These are phyloP conservation scores for Pristis pectinata DNA, from an alignment of 2,797 vertebrate genomes.

Conservation along the genomic window DNA sequence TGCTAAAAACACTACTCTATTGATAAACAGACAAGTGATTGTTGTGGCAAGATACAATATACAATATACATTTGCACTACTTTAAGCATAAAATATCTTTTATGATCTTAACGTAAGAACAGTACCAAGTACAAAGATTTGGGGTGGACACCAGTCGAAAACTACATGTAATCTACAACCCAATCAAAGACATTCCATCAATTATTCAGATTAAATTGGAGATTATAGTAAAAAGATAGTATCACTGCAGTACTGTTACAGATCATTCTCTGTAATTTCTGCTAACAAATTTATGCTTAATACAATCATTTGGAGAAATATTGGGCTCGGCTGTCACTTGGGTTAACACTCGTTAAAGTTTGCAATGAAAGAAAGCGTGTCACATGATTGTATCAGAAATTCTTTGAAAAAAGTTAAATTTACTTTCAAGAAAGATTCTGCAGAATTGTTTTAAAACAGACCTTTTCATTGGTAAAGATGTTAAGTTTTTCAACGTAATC, in stretches of 20 bases:
- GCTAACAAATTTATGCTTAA: not conserved
- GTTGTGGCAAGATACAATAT: too few species aligned
- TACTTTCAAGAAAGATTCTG: not conserved
- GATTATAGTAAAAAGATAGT: not conserved
- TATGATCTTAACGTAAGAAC: not conserved
- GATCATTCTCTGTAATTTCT: not conserved
- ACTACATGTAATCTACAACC: not conserved
- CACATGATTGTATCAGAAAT: not conserved
- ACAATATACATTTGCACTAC: not conserved
- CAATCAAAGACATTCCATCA: not conserved
- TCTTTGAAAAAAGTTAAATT: not conserved
- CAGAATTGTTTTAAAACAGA: not conserved
- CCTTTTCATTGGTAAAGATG: not conserved
- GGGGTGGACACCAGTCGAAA: not conserved
- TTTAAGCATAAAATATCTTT: not conserved
- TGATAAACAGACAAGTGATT: not conserved
- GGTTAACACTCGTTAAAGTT: not conserved
- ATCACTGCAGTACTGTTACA: not conserved
- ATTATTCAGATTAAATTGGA: not conserved
- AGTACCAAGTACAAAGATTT: not conserved
- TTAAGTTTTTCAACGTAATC: constrained; percentile 14
- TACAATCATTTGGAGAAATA: not conserved
- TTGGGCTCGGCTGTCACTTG: not conserved
- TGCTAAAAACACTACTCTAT: not conserved
- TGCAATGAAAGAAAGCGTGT: not conserved